Base-by-base conservation (phyloP, 2,113 vertebrate genomes). In the Motacilla alba region DNA sequence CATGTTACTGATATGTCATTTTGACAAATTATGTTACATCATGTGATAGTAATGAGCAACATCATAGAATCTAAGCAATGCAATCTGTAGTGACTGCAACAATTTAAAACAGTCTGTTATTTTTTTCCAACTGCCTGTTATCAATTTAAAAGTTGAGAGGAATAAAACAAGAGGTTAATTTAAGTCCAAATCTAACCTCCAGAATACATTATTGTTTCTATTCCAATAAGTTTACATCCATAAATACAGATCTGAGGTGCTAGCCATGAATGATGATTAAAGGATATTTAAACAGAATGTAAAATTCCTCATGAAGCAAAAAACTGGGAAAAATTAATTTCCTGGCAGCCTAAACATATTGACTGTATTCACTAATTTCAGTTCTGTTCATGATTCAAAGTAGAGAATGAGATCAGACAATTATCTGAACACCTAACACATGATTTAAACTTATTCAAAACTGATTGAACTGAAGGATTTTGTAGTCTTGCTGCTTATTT, bases 1-100 rank as follows among this genome's bases (percentile, higher is more conserved):
- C 69, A 81, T 79, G 75, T 79, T 89, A 91, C 94, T 63, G 53
- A 64, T 78, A 62, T 58, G 78, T 80, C 86, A 83, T 83, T 93
- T 94, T 96, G 89, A 95, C 52, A 95, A 96, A 96, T 90, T 82
- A 31, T 2, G 1, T 92, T 93, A 60, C 69, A 83, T 90, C 89
- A 74, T 83, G 56, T 89, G 89, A 72, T 75, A 93, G 64, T 86
- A 93, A 89, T 59, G 30, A 94, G 60, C 50, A 93, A 64, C 35
- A 89, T 70, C 39, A 83, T 39, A 91, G 83, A 93, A 95, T 64
- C 55, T 63, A 90, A 91, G 30, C 4, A 1, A 39, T 70, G 44
- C 30, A 95, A 89, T 92, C 82, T 95, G 85, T 94, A 94, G 63
- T 68, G 67, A 93, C 52, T 89, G 39, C 47, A 87, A 27, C 30